Conservation (phyloP, 2,888 invertebrate genomes). For the Phaedon cochleariae region DNA sequence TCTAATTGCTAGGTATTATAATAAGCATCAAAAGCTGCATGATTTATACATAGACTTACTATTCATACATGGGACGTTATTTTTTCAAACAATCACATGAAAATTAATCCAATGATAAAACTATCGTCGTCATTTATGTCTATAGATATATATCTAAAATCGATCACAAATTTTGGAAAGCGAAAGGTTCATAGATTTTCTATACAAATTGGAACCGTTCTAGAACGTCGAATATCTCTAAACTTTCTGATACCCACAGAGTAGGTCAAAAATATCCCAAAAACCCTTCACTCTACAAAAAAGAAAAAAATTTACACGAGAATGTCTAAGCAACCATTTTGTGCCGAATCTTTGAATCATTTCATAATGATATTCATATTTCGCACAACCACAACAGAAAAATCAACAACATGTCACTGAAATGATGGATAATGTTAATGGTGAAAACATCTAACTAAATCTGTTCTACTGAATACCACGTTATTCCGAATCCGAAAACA, state of each 20-base stretch:
- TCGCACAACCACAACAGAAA: constrained; percentile 49
- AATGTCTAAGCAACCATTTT: constrained; percentile 3
- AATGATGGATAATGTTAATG: constrained; percentile 32
- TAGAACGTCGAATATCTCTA: background rate
- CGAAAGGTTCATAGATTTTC: background rate
- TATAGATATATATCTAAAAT: background rate
- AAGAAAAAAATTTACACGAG: background rate
- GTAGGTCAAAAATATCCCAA: background rate
- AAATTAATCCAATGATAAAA: constrained; percentile 22
- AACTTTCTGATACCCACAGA: background rate
- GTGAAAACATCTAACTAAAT: constrained; percentile 45
- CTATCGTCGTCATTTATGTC: background rate
- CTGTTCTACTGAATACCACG: constrained; percentile 48
- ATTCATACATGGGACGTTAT: constrained; percentile 49
- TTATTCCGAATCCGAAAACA: constrained; percentile 45
- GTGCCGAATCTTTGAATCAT: constrained; percentile 19
- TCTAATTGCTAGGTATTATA: constrained; percentile 46
- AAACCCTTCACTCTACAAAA: background rate
- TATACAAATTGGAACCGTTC: background rate
- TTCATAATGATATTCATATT: too few species aligned
- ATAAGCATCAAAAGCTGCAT: constrained; percentile 53
- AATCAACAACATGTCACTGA: constrained; percentile 49
- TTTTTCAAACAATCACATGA: constrained; percentile 30
- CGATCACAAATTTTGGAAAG: background rate
- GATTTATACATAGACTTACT: constrained; percentile 51